phyloP scores from a whole-genome alignment of 2,888 invertebrate genomes.

The Heliothis peltigera region DNA sequence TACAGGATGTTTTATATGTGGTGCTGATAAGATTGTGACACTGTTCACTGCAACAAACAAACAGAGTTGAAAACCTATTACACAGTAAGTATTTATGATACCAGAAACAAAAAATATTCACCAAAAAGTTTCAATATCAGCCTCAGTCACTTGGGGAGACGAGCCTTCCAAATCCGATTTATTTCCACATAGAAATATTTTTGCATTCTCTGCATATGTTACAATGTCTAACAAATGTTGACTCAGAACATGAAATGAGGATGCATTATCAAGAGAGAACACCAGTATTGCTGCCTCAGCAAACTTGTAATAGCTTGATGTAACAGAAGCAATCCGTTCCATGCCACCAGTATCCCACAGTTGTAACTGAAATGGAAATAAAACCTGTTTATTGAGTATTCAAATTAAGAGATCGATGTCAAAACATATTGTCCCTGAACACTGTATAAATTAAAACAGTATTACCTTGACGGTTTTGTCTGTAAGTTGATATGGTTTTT shows the following conservation, averaged over 20 bases:
- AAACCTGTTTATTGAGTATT: conserved; percentile 6
- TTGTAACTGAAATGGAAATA: conserved; percentile 92
- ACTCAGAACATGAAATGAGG: conserved; percentile 97
- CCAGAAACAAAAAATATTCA: conserved; percentile 69
- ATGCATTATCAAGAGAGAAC: conserved; percentile 96
- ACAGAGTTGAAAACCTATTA: conserved; percentile 5
- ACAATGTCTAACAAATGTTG: conserved; percentile 98
- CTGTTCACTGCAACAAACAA: conserved; percentile 92
- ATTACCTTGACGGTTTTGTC: conserved; percentile 94
- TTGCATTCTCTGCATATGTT: conserved; percentile 98
- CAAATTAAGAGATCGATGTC: background rate
- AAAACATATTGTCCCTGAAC: conserved; percentile 1
- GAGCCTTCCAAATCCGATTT: conserved; percentile 95
- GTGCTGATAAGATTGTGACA: conserved; percentile 97
- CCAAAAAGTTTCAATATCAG: conserved; percentile 97
- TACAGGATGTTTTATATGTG: conserved; percentile 97
- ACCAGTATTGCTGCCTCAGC: conserved; percentile 98
- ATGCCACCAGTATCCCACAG: conserved; percentile 99
- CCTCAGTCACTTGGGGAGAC: conserved; percentile 94
- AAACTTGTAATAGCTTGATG: conserved; percentile 98
- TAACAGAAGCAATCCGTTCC: conserved; percentile 98
- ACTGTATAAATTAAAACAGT: conserved; percentile 4
- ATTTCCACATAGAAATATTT: conserved; percentile 98
- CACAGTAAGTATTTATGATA: background rate
- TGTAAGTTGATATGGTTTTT: conserved; percentile 93